phyloP scores from a whole-genome alignment of 1,140 invertebrate genomes.

The Cyrtorhinus lividipennis region DNA sequence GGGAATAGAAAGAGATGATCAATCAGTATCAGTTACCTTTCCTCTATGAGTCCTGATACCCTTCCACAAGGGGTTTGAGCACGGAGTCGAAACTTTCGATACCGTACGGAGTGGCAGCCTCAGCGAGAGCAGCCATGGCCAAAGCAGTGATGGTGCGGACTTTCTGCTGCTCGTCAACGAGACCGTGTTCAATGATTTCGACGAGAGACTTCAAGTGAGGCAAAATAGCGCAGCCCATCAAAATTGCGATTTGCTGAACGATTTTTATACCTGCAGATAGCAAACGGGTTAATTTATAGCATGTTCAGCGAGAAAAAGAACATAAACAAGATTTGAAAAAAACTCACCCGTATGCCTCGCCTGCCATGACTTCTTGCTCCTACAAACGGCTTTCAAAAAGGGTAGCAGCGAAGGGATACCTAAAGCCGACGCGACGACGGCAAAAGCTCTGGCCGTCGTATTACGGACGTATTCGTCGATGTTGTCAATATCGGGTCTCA shows the following conservation, averaged over 20 bases:
- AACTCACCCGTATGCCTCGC: slow-evolving; percentile 92
- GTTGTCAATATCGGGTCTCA: slow-evolving; percentile 99
- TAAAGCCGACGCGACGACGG: slow-evolving; percentile 95
- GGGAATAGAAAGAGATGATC: too few relatives aligned
- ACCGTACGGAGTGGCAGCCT: slow-evolving; percentile 97
- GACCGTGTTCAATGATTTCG: slow-evolving; percentile 97
- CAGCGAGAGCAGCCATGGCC: slow-evolving; percentile 92
- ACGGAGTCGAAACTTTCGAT: slow-evolving; percentile 99
- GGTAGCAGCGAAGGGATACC: slow-evolving; percentile 96
- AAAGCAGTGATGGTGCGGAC: slow-evolving; percentile 95
- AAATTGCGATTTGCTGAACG: slow-evolving; percentile 98
- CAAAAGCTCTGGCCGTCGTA: slow-evolving; percentile 97
- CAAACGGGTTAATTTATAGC: too few relatives aligned
- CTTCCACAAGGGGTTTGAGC: slow-evolving; percentile 96
- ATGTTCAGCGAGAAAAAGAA: too few relatives aligned
- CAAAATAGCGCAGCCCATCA: slow-evolving; percentile 99
- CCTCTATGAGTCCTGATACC: slow-evolving; percentile 96
- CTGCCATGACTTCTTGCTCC: slow-evolving; percentile 99
- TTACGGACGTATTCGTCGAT: slow-evolving; percentile 99
- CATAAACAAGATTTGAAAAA: too few relatives aligned
- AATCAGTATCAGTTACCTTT: slow-evolving; percentile 40
- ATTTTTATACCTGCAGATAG: slow-evolving; percentile 79
- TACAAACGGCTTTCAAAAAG: slow-evolving; percentile 97
- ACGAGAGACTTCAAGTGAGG: slow-evolving; percentile 96
- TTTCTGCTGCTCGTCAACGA: slow-evolving; percentile 78